Conservation (phyloP, 2,113 vertebrate species). For the Ailuropoda melanoleuca region DNA sequence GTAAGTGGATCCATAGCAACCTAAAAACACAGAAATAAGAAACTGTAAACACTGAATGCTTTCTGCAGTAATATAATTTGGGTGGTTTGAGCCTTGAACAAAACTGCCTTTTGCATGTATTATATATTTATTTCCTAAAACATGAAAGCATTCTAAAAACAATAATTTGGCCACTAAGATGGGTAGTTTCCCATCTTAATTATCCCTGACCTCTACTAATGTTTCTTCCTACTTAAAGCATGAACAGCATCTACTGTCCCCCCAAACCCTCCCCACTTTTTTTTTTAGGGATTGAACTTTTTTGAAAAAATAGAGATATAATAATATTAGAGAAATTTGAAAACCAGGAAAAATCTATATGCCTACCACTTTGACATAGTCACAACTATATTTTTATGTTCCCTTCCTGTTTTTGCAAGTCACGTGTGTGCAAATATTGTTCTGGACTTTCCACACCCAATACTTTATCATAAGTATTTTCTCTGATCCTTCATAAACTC, state of each 20-base stretch:
- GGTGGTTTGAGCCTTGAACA: background rate
- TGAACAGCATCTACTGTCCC: background rate
- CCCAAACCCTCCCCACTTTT: background rate
- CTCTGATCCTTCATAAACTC: slow-evolving; percentile 50
- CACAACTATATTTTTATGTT: slow-evolving; percentile 41
- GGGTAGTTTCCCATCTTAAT: background rate
- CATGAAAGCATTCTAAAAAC: background rate
- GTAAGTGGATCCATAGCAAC: background rate
- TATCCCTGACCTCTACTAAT: background rate
- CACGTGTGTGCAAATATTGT: background rate
- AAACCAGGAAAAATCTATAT: slow-evolving; percentile 50
- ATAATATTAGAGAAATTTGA: slow-evolving; percentile 24
- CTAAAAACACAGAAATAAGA: slow-evolving; percentile 15
- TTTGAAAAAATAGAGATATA: background rate
- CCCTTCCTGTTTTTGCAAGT: slow-evolving; percentile 45
- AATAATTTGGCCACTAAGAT: background rate
- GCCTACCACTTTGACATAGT: background rate
- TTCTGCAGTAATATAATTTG: background rate
- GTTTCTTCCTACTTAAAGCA: background rate
- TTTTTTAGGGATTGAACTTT: background rate
- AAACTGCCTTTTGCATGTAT: background rate
- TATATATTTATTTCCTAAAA: slow-evolving; percentile 11
- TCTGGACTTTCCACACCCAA: slow-evolving; percentile 4
- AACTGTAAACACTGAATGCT: background rate
- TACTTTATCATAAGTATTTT: slow-evolving; percentile 56